Evolutionary conservation across 2,113 vertebrate genomes (phyloP).

Genomic region (Plotosus lineatus): DNA sequence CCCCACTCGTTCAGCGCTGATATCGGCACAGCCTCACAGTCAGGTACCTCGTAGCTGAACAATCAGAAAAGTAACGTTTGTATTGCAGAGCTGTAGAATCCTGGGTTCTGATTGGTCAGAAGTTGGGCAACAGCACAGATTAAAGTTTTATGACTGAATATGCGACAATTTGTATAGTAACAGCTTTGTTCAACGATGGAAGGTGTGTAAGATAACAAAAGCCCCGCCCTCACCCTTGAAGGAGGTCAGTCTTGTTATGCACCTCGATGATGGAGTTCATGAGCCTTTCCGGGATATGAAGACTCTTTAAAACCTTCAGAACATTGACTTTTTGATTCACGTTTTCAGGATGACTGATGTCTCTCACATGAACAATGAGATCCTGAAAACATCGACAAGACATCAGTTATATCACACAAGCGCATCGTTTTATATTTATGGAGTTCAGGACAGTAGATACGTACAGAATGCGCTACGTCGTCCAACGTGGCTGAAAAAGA

Average conservation of each 20-base stretch:
- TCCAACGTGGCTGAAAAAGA: slow-evolving; percentile 91
- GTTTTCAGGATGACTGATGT: slow-evolving; percentile 88
- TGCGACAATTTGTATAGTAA: background rate
- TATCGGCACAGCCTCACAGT: slow-evolving; percentile 67
- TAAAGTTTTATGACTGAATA: background rate
- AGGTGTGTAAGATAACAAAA: background rate
- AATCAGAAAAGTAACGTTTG: background rate
- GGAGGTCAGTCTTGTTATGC: slow-evolving; percentile 91
- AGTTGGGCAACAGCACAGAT: background rate
- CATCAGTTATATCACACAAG: background rate
- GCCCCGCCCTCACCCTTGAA: slow-evolving; percentile 72
- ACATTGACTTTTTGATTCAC: slow-evolving; percentile 86
- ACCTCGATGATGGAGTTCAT: slow-evolving; percentile 84
- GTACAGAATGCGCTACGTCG: slow-evolving; percentile 85
- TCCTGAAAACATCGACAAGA: slow-evolving; percentile 71
- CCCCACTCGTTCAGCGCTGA: slow-evolving; percentile 81
- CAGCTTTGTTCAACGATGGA: background rate
- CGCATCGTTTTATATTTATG: no score
- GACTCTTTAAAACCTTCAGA: slow-evolving; percentile 77
- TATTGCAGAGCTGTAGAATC: background rate
- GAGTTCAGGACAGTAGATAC: slow-evolving; percentile 37
- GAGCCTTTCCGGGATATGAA: slow-evolving; percentile 77
- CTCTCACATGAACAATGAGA: slow-evolving; percentile 87
- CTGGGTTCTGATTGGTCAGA: background rate
- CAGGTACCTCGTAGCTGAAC: slow-evolving; percentile 71